Conservation (phyloP, 2,888 invertebrate genomes). For the Apamea anceps region DNA sequence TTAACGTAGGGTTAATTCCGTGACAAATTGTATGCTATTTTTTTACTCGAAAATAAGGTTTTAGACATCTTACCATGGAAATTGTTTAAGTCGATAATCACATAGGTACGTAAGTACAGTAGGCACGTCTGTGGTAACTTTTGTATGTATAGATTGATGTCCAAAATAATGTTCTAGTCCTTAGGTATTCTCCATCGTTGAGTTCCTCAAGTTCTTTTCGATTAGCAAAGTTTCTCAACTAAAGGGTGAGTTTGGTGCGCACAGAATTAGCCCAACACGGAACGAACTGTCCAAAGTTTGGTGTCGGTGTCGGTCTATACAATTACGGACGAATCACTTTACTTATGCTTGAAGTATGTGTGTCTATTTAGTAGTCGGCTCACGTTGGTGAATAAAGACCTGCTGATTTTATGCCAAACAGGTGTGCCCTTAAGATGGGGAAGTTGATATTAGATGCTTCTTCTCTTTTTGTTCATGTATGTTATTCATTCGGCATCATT, state of each 20-base stretch:
- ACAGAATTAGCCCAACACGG: slow-evolving; percentile 66
- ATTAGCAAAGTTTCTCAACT: slow-evolving; percentile 67
- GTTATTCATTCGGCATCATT: neutral
- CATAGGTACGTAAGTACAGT: no score
- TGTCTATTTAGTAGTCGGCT: slow-evolving; percentile 28
- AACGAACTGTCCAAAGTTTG: slow-evolving; percentile 67
- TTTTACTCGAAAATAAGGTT: no score
- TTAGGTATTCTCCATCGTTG: slow-evolving; percentile 34
- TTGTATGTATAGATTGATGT: neutral
- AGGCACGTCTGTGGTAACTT: neutral
- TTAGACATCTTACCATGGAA: no score
- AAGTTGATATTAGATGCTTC: neutral
- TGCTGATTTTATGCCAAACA: slow-evolving; percentile 11
- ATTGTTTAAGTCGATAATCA: no score
- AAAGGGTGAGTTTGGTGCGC: slow-evolving; percentile 65
- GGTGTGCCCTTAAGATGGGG: neutral
- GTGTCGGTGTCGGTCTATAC: slow-evolving; percentile 65
- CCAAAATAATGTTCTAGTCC: slow-evolving; percentile 1
- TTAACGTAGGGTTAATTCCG: no score
- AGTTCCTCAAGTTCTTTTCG: slow-evolving; percentile 65
- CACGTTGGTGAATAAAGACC: neutral
- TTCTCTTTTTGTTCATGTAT: neutral
- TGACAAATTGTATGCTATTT: no score
- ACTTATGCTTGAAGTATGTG: slow-evolving; percentile 45
- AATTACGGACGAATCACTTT: slow-evolving; percentile 69